Percentiles rank a stretch among this genome's conserved stretches.
phyloP scores from a whole-genome alignment of 2,888 invertebrate species.

The Cartodere bifasciata region DNA sequence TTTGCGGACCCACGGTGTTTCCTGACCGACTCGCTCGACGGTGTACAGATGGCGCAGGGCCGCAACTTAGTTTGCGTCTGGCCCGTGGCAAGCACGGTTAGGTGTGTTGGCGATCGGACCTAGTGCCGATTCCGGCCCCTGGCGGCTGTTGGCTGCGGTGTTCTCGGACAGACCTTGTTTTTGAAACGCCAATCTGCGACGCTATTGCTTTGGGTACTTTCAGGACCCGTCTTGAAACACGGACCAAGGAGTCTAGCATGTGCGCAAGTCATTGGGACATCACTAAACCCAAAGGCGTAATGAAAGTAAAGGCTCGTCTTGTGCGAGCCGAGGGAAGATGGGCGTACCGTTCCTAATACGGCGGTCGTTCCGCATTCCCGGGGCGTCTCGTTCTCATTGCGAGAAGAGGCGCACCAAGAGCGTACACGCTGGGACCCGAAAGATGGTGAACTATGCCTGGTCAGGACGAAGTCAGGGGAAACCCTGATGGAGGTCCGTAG shows the following conservation, averaged over 20 bases:
- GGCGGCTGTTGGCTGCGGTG: constrained; percentile 11
- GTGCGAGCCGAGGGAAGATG: constrained; percentile 36
- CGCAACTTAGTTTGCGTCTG: constrained; percentile 14
- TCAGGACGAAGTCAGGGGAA: constrained; percentile 57
- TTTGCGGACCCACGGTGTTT: constrained; percentile 12
- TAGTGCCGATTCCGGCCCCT: constrained; percentile 13
- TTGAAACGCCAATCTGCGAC: constrained; percentile 23
- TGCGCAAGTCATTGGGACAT: constrained; percentile 54
- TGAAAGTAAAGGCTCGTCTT: constrained; percentile 45
- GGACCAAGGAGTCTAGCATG: constrained; percentile 62
- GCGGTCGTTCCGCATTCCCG: constrained; percentile 30
- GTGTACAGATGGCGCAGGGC: constrained; percentile 9
- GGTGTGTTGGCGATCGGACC: constrained; percentile 21
- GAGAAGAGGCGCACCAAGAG: constrained; percentile 44
- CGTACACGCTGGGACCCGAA: constrained; percentile 57
- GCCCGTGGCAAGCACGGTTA: constrained; percentile 23
- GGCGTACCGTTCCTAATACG: constrained; percentile 30
- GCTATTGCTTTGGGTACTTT: constrained; percentile 30
- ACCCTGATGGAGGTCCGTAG: constrained; percentile 59
- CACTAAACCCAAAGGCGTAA: constrained; percentile 48
- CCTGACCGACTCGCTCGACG: constrained; percentile 15
- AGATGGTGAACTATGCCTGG: constrained; percentile 63
- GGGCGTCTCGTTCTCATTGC: constrained; percentile 39
- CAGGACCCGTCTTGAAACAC: constrained; percentile 68
- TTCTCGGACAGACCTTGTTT: constrained; percentile 17